A percentile compares a stretch with the other conserved stretches of the same genome.
phyloP scores from a whole-genome alignment of 2,888 invertebrate genomes.

The Hirtodrosophila histrioides region DNA sequence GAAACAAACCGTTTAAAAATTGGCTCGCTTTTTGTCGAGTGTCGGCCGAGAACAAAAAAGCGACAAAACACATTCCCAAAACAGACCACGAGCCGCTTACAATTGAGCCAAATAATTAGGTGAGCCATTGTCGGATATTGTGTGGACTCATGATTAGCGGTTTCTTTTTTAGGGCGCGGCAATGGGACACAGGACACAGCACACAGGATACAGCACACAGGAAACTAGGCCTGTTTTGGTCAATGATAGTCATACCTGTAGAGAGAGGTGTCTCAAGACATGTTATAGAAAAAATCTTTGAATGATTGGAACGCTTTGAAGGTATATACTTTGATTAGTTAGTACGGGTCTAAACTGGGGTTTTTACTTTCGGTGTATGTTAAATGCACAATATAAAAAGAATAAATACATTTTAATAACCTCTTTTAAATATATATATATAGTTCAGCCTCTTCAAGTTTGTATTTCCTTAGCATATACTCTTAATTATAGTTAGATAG shows the following conservation, averaged over 20 bases:
- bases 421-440: too few species aligned
- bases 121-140: constrained; percentile 68
- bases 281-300: too few species aligned
- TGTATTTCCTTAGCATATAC: too few species aligned
- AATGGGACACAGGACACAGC: too few species aligned
- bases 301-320: too few species aligned
- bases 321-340: too few species aligned
- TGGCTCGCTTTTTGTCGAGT: constrained; percentile 72
- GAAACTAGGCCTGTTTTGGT: constrained; percentile 4
- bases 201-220: neutral
- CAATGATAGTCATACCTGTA: constrained; percentile 20
- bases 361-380: too few species aligned
- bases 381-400: too few species aligned
- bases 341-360: too few species aligned
- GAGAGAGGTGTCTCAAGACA: neutral
- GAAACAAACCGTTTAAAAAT: constrained; percentile 76
- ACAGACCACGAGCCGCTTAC: constrained; percentile 49
- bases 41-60: constrained; percentile 47
- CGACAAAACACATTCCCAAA: constrained; percentile 18
- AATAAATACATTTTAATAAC: too few species aligned
- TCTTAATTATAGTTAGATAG: too few species aligned
- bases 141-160: constrained; percentile 68
- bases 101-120: constrained; percentile 76
- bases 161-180: constrained; percentile 56
- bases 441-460: too few species aligned